Base-by-base conservation (phyloP, 2,888 invertebrate genomes). In the Alloplasta piceator region DNA sequence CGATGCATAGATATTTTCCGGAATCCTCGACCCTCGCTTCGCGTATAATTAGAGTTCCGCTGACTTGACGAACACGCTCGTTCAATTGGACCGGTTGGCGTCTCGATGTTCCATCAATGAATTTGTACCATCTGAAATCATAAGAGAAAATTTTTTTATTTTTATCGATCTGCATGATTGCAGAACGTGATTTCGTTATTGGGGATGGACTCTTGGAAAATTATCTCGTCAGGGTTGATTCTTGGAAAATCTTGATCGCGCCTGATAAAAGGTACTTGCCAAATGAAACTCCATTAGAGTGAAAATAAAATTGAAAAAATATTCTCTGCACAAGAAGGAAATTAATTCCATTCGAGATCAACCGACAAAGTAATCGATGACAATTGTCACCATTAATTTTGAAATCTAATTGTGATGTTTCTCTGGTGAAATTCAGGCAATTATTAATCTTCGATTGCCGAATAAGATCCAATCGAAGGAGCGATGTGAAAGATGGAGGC, bases 91-190 rank as follows among this genome's bases (percentile, higher is more conserved):
- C 97, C n/a, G 97, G 96, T 91, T 97, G 97, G 91, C 97, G 97
- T 72, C 97, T 94, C 4, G 95, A 95, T 0, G 97, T 96, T 70
- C 97, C 97, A 87, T 98, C 98, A 88, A 97, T 95, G 93, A 98
- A 98, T 92, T 98, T 98, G 93, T 97, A 98, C 98, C 98, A 98
- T 94, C 98, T 98, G 95, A 10, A 96, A 96, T 94, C 94, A 94
- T 89, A 87, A 80, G 70, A 87, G 61, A 50, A 6, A 60, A 52
- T 58, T 56, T 0, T 26, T 26, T 26, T 1, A 1, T 26, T 26
- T 26, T 26, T 26, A 26, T 26, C 26, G 26, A 26, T 26, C 26
- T 26, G 26, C 26, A 26, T 26, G 26, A 26, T 26, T 26, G 26
- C 26, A 26, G 26, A 50, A 6, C n/a, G 14, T 4, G 39, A 55